Conservation (phyloP, 2,113 vertebrate species). For the Picathartes gymnocephalus region DNA sequence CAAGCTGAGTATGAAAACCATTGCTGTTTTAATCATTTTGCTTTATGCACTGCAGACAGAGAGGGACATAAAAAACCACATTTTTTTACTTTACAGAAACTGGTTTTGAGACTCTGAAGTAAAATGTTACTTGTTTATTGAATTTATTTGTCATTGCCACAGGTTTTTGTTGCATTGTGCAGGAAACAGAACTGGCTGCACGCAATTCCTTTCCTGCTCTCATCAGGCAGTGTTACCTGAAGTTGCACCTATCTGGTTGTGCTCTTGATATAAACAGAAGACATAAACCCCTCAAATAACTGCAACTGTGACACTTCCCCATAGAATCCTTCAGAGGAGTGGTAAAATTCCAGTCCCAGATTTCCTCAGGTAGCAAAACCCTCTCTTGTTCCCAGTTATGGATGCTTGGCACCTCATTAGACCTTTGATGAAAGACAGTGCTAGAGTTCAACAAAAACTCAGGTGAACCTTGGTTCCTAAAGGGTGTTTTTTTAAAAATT, state of each 20-base stretch:
- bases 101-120: background rate
- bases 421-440: background rate
- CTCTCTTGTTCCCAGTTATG: accelerated
- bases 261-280: background rate
- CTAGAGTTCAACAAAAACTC: background rate
- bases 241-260: background rate
- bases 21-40: background rate
- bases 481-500: background rate
- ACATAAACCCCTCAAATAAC: background rate
- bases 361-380: background rate
- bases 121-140: background rate
- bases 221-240: background rate
- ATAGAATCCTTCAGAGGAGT: background rate
- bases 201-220: background rate
- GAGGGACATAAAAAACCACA: accelerated
- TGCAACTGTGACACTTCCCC: background rate
- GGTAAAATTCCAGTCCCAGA: background rate
- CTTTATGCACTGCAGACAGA: background rate
- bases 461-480: background rate
- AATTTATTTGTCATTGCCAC: background rate
- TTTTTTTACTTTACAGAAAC: background rate
- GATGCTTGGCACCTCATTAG: background rate
- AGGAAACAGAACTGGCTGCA: background rate
- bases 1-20: background rate
- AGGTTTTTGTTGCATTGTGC: background rate